Evolutionary conservation across 2,797 vertebrate genomes (phyloP).

Genomic region (Eulemur albifrons): DNA sequence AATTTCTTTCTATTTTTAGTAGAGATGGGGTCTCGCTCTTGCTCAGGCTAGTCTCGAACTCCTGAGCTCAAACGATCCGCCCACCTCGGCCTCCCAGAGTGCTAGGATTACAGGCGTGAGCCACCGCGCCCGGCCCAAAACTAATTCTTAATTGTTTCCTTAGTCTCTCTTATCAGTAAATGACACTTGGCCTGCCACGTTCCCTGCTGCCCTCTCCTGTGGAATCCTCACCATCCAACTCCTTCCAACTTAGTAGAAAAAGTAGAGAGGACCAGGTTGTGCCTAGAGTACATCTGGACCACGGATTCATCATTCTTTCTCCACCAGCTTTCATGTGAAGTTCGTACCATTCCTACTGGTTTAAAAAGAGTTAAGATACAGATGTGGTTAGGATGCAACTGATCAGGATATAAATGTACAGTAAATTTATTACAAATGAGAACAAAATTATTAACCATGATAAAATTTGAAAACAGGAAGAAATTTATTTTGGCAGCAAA

Average conservation of each 20-base stretch:
- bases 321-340: background rate
- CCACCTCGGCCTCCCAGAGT: no score
- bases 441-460: background rate
- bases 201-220: background rate
- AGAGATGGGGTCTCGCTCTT: no score
- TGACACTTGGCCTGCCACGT: background rate
- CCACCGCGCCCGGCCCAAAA: background rate
- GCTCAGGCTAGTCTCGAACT: no score
- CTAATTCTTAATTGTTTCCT: background rate
- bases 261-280: background rate
- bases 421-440: background rate
- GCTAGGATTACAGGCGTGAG: no score
- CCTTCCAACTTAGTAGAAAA: background rate
- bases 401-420: background rate
- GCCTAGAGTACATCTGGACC: background rate
- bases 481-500: conserved; percentile 41
- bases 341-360: background rate
- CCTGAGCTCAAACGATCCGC: no score
- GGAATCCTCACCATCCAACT: background rate
- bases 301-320: background rate
- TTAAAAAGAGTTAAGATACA: conserved; percentile 13
- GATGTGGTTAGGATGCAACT: background rate
- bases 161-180: background rate
- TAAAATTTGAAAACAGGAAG: background rate
- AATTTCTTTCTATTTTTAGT: no score